These are phyloP conservation scores for Orthosia cruda DNA, from an alignment of 2,888 invertebrate species.

Conservation along the genomic window DNA sequence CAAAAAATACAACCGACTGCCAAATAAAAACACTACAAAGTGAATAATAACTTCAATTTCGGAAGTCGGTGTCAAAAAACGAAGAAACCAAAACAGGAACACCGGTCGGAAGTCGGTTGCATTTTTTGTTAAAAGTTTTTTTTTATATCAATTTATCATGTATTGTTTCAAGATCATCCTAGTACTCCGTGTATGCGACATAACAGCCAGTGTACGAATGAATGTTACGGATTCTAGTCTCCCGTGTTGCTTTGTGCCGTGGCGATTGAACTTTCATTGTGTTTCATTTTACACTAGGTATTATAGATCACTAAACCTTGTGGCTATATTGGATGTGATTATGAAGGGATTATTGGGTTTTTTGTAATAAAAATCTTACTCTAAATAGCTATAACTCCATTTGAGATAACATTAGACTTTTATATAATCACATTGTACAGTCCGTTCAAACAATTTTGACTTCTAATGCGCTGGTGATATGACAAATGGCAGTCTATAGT, in stretches of 20 bases:
- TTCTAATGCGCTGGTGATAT: too few relatives aligned
- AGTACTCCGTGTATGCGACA: conserved; percentile 17
- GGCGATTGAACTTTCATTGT: conserved; percentile 60
- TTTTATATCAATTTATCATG: neutral
- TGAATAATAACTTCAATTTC: too few relatives aligned
- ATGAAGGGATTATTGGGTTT: neutral
- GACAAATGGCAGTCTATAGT: too few relatives aligned
- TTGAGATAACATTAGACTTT: too few relatives aligned
- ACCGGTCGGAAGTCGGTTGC: too few relatives aligned
- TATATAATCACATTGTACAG: too few relatives aligned
- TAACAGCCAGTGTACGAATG: conserved; percentile 40
- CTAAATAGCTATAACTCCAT: neutral
- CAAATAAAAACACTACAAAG: too few relatives aligned
- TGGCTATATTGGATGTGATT: neutral
- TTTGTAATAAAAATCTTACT: neutral
- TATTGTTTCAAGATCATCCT: conserved; percentile 12
- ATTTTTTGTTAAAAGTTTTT: too few relatives aligned
- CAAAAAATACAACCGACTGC: too few relatives aligned
- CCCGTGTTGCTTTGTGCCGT: conserved; percentile 58
- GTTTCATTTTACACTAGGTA: conserved; percentile 39
- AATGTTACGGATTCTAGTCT: conserved; percentile 45
- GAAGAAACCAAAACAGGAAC: too few relatives aligned
- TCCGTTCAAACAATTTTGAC: too few relatives aligned
- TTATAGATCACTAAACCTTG: conserved; percentile 6
- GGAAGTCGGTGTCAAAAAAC: too few relatives aligned